Evolutionary conservation across 2,888 invertebrate genomes (phyloP).

Genomic region (Acleris sparsana): DNA sequence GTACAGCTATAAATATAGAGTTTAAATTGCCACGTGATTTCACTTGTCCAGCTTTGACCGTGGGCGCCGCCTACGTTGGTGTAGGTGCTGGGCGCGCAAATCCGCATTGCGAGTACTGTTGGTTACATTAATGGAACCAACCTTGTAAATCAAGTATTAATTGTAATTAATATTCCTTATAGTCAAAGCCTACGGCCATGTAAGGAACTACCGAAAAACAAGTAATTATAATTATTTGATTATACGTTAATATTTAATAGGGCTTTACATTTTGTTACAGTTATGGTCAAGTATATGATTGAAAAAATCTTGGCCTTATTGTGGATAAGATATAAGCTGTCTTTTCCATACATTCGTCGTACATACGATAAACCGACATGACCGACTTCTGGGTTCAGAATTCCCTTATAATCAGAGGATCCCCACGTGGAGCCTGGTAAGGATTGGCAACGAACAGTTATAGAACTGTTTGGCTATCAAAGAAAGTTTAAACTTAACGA

Average conservation of each 20-base stretch:
- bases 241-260: too few relatives aligned
- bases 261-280: too few relatives aligned
- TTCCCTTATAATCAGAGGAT: not conserved
- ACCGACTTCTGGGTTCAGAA: not conserved
- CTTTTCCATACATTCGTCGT: too few relatives aligned
- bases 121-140: not conserved
- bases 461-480: too few relatives aligned
- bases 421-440: too few relatives aligned
- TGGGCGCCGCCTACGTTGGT: constrained; percentile 53
- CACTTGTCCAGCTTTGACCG: constrained; percentile 46
- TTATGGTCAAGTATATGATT: too few relatives aligned
- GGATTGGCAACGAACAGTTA: too few relatives aligned
- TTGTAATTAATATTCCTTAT: constrained; percentile 50
- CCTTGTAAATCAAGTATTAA: constrained; percentile 57
- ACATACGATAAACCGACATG: not conserved
- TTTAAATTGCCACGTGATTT: not conserved
- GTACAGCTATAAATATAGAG: constrained; percentile 16
- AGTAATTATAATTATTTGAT: not conserved
- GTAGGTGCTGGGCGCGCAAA: constrained; percentile 65
- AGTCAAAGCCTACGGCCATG: constrained; percentile 44
- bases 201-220: constrained; percentile 23
- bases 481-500: too few relatives aligned
- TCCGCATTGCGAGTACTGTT: constrained; percentile 69
- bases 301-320: too few relatives aligned
- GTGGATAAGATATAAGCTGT: too few relatives aligned